Evolutionary conservation across 2,113 vertebrate genomes (phyloP).

Genomic region (Cryptoleucopteryx plumbea): DNA sequence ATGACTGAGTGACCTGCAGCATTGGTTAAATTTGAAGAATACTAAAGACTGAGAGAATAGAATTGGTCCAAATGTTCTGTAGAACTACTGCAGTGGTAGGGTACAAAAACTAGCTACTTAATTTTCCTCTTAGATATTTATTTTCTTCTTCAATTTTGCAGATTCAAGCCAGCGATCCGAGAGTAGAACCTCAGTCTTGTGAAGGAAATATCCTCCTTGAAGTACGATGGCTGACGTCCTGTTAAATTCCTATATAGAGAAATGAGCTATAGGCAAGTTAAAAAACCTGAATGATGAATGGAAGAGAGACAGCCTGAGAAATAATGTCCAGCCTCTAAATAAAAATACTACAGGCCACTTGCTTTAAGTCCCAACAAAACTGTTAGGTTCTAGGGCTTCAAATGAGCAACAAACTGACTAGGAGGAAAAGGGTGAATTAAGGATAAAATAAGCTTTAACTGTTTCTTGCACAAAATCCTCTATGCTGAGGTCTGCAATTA

Average conservation of each 20-base stretch:
- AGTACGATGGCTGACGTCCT: background rate
- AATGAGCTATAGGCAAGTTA: background rate
- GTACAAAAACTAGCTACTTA: fast-evolving
- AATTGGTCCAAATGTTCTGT: background rate
- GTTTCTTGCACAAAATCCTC: background rate
- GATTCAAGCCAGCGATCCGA: background rate
- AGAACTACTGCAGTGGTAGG: background rate
- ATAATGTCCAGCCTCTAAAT: background rate
- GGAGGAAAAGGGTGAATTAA: background rate
- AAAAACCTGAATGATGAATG: background rate
- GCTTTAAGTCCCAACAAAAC: background rate
- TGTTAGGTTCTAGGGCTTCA: background rate
- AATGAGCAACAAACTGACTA: background rate
- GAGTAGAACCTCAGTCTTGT: fast-evolving
- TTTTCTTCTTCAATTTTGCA: background rate
- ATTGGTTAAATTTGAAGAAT: background rate
- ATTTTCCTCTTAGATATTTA: background rate
- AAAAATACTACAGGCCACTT: background rate
- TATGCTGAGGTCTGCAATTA: background rate
- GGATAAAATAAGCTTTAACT: background rate
- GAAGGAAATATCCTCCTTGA: background rate
- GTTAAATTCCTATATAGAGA: fast-evolving
- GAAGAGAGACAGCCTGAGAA: background rate
- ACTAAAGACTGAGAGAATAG: too few relatives aligned
- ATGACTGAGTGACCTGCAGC: background rate